Evolutionary conservation across 2,888 invertebrate genomes (phyloP).

Genomic region (Amiota minor): DNA sequence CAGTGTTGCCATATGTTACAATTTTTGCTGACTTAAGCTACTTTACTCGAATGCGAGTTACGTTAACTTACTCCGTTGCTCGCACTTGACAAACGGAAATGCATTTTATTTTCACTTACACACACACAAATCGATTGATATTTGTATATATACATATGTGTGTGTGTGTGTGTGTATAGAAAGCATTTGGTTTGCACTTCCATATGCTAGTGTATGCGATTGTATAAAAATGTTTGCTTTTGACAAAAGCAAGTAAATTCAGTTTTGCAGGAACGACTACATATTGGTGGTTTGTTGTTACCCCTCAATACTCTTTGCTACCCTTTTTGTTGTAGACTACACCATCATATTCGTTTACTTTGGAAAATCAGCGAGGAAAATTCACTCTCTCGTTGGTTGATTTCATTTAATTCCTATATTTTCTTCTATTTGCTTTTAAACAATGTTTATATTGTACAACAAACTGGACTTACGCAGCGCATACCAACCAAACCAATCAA

Average conservation of each 20-base stretch:
- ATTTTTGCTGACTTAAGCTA: constrained; percentile 31
- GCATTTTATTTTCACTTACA: constrained; percentile 32
- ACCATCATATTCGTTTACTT: not conserved
- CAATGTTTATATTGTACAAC: constrained; percentile 22
- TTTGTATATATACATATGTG: not conserved
- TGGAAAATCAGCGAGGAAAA: constrained; percentile 23
- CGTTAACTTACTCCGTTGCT: not conserved
- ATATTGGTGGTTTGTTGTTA: not conserved
- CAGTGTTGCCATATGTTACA: constrained; percentile 17
- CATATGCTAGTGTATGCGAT: not conserved
- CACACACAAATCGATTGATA: constrained; percentile 7
- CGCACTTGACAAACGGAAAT: constrained; percentile 27
- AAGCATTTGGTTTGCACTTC: not conserved
- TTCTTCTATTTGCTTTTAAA: constrained; percentile 22
- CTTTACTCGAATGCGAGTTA: not conserved
- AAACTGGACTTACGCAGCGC: constrained; percentile 15
- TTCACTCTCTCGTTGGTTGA: not conserved
- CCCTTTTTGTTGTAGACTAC: too few relatives aligned
- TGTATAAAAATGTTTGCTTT: constrained; percentile 14
- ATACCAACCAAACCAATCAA: not conserved
- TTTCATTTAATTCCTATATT: not conserved
- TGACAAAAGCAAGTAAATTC: constrained; percentile 21
- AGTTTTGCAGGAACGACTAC: constrained; percentile 8
- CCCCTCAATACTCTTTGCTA: too few relatives aligned
- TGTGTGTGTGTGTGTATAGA: not conserved